Conservation (phyloP, 2,888 invertebrate genomes). For the Philereme vetulata region DNA sequence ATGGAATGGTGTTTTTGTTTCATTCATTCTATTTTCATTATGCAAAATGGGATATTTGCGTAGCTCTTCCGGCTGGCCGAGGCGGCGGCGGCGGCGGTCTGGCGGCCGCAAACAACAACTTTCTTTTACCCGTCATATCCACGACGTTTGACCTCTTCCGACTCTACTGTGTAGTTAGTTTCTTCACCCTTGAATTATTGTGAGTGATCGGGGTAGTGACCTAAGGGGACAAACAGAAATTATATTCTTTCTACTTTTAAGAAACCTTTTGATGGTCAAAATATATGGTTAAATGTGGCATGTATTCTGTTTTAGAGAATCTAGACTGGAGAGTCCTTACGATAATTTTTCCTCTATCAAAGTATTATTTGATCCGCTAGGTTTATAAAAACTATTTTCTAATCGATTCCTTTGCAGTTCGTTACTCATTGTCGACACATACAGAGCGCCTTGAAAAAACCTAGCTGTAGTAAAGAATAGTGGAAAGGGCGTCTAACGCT, state of each 20-base stretch:
- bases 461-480: no score
- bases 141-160: conserved; percentile 17
- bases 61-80: conserved; percentile 56
- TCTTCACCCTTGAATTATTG: conserved; percentile 18
- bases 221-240: conserved; percentile 1
- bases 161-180: conserved; percentile 21
- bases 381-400: no score
- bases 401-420: no score
- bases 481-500: no score
- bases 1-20: conserved; percentile 57
- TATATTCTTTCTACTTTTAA: neutral
- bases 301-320: neutral
- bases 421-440: no score
- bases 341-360: no score
- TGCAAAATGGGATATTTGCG: conserved; percentile 71
- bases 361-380: no score
- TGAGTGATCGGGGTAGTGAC: conserved; percentile 19
- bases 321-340: no score
- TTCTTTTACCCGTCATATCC: conserved; percentile 58
- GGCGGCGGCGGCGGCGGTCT: conserved; percentile 29
- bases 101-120: conserved; percentile 54
- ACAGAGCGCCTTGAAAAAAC: no score
- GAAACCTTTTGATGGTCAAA: neutral
- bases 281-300: neutral
- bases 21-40: conserved; percentile 68